phyloP scores from a whole-genome alignment of 1,140 invertebrate genomes.

The Delia radicum region DNA sequence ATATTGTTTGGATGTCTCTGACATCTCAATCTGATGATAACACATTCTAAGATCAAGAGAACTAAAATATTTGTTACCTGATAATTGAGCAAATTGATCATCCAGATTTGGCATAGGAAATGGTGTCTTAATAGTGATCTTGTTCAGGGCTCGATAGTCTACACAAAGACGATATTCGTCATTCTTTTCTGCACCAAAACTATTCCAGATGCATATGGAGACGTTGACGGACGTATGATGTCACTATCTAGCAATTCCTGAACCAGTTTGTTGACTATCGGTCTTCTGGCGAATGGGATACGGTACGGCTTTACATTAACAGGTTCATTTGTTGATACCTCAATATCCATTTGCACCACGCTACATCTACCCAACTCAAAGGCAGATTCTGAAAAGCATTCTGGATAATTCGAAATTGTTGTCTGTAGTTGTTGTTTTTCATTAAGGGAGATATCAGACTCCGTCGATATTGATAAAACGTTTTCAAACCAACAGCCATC shows the following conservation, averaged over 20 bases:
- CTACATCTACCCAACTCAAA: not conserved
- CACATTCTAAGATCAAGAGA: constrained; percentile 55
- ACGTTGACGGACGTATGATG: not conserved
- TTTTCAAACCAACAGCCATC: not conserved
- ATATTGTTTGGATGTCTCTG: constrained; percentile 44
- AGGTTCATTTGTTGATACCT: not conserved
- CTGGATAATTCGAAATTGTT: not conserved
- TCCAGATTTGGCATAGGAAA: constrained; percentile 59
- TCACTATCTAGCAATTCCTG: not conserved
- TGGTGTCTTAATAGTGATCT: constrained; percentile 53
- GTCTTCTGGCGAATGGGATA: constrained; percentile 5
- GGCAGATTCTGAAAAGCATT: not conserved
- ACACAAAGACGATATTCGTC: constrained; percentile 29
- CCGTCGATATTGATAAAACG: not conserved
- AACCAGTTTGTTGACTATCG: not conserved
- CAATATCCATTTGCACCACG: constrained; percentile 1
- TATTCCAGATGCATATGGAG: constrained; percentile 16
- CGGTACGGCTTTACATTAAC: not conserved
- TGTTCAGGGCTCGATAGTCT: constrained; percentile 42
- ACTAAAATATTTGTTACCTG: not conserved
- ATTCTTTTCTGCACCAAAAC: constrained; percentile 24
- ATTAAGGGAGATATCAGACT: not conserved
- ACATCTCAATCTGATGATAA: constrained; percentile 58
- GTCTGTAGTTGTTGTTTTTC: not conserved
- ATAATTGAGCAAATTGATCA: constrained; percentile 52